Evolutionary conservation across 2,888 invertebrate genomes (phyloP), one percentile per base, ranked within the genome.

Genomic region (Agonopterix arenella): DNA sequence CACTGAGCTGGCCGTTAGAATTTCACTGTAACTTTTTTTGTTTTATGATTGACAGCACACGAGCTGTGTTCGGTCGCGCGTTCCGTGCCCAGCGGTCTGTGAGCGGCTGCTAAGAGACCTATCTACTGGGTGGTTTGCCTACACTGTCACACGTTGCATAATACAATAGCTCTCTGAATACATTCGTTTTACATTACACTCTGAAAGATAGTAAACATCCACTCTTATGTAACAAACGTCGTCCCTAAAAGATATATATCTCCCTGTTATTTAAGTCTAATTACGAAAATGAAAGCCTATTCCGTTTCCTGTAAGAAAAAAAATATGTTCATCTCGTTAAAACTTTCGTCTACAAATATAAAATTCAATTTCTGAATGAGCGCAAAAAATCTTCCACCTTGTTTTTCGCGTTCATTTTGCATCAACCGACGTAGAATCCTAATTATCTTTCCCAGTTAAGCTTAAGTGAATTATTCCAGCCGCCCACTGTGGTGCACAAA

Each of bases 371-470:
- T 83, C 76, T 81, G 85, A 84, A 86, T 83, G 88, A 83, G 84
- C 80, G 70, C 76, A 82, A 86, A 86, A 84, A 85, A 82, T 85
- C 84, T 77, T 77, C 79, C 64, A 78, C 75, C 80, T 78, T 81
- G 80, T 84, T 88, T 85, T 84, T 84, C 77, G 83, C 80, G 78
- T 86, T 86, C 85, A 81, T 88, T 88, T 85, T 86, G 85, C 88
- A 86, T 85, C 84, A 84, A 82, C 83, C 79, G 71, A 77, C 82
- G 86, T 84, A 84, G 85, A 85, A 86, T 88, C 86, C 88, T 86
- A 89, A 89, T 89, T 88, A 88, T 89, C 88, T 86, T 86, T 85
- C 77, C 84, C 84, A 83, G 88, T 89, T 86, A 86, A 89, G 85
- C 85, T 86, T 86, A 86, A 86, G 84, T 88, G 86, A 89, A 89